These are phyloP conservation scores for Parapsyche elsis DNA, from an alignment of 1,140 invertebrate genomes.

Conservation along the genomic window DNA sequence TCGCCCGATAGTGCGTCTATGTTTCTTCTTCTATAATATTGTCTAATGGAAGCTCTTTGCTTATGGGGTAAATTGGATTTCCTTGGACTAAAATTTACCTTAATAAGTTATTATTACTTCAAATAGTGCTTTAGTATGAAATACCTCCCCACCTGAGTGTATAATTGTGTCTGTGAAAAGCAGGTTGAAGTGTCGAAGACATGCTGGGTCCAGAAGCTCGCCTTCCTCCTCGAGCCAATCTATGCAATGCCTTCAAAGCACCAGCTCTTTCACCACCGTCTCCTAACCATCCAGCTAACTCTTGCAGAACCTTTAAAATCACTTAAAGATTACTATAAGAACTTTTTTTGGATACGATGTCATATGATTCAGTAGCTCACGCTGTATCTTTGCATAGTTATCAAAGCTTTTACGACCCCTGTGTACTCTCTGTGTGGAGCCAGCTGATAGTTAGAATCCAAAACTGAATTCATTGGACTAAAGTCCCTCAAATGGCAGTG, in stretches of 20 bases:
- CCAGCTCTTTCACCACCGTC: conserved; percentile 47
- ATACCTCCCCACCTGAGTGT: conserved; percentile 38
- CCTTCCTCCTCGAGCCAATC: conserved; percentile 49
- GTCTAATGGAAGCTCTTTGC: conserved; percentile 50
- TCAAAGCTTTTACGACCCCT: conserved; percentile 50
- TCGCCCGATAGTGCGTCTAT: conserved; percentile 52
- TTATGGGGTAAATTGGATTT: conserved; percentile 43
- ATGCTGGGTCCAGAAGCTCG: conserved; percentile 43
- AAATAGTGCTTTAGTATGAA: neutral
- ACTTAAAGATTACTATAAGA: conserved; percentile 1
- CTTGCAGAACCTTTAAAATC: conserved; percentile 49
- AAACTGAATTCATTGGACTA: conserved; percentile 46
- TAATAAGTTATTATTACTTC: neutral
- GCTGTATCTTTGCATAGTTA: conserved; percentile 53
- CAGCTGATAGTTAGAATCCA: conserved; percentile 22
- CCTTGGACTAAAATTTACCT: conserved; percentile 44
- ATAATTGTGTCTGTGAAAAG: conserved; percentile 48
- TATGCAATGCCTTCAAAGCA: conserved; percentile 52
- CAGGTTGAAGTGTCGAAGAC: conserved; percentile 28
- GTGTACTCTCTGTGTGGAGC: conserved; percentile 52
- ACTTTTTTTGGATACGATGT: conserved; percentile 1
- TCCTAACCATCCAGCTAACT: conserved; percentile 50
- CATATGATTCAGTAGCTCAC: conserved; percentile 33
- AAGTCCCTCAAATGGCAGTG: conserved; percentile 49
- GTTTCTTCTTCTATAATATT: conserved; percentile 54